A percentile compares a stretch with the other conserved stretches of the same genome.
phyloP scores from a whole-genome alignment of 2,113 vertebrate species.

The Haplochromis burtoni region DNA sequence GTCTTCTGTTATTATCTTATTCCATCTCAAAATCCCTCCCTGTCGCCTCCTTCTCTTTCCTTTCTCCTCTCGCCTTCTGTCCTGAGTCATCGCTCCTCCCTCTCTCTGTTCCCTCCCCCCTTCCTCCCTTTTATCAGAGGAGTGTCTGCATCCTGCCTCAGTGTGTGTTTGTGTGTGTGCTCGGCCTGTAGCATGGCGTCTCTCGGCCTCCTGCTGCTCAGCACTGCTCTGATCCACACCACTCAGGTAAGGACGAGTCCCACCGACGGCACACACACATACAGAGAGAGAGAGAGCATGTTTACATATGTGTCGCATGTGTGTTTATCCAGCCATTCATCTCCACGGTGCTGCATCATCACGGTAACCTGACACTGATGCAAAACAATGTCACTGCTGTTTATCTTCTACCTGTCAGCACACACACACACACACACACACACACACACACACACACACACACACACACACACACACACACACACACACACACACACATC shows the following conservation, averaged over 20 bases:
- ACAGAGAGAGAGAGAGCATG: not conserved
- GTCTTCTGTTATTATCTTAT: not conserved
- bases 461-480: not conserved
- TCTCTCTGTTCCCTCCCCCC: not conserved
- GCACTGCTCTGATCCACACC: constrained; percentile 28
- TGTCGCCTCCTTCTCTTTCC: not conserved
- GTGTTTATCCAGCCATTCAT: not conserved
- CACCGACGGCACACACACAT: not conserved
- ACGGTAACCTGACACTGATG: not conserved
- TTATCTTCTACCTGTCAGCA: not conserved
- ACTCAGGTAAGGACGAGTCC: constrained; percentile 40
- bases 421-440: not conserved
- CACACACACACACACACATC: not conserved
- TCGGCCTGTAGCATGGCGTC: constrained; percentile 42
- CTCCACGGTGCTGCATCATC: not conserved
- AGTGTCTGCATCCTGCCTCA: not conserved
- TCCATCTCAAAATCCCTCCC: not conserved
- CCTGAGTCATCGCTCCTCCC: not conserved
- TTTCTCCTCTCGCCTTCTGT: not conserved
- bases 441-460: not conserved
- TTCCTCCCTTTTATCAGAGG: not conserved
- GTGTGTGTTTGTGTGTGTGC: constrained; percentile 6
- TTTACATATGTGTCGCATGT: not conserved
- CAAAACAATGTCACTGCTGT: not conserved
- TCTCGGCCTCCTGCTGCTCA: constrained; percentile 46